Percentiles rank a stretch among this genome's conserved stretches.
Conservation (phyloP, 2,888 invertebrate species). For the Andricus curvator region DNA sequence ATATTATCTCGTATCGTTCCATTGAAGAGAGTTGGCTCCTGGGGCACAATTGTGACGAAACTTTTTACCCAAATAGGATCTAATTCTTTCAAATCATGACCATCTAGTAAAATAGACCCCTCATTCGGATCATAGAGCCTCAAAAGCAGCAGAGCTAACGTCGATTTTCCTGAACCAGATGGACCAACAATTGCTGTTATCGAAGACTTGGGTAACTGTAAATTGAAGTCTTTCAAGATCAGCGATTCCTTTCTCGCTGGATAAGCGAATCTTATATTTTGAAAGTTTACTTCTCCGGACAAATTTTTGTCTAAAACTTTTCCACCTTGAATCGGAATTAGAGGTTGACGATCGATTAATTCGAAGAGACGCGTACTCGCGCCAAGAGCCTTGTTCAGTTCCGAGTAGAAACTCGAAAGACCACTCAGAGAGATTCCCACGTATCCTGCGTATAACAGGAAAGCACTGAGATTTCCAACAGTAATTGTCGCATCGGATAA, state of each 20-base stretch:
- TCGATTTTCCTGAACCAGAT: slow-evolving; percentile 97
- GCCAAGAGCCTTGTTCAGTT: slow-evolving; percentile 95
- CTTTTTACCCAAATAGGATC: slow-evolving; percentile 92
- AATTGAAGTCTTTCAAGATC: slow-evolving; percentile 84
- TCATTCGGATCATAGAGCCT: slow-evolving; percentile 90
- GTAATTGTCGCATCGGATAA: slow-evolving; percentile 88
- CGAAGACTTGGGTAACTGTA: slow-evolving; percentile 84
- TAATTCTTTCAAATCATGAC: slow-evolving; percentile 85
- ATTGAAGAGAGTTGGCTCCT: slow-evolving; percentile 96
- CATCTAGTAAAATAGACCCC: slow-evolving; percentile 88
- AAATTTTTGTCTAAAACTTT: slow-evolving; percentile 70
- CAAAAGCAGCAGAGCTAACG: slow-evolving; percentile 90
- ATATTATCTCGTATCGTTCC: slow-evolving; percentile 94
- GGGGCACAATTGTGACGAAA: slow-evolving; percentile 92
- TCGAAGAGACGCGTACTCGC: slow-evolving; percentile 95
- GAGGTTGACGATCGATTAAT: slow-evolving; percentile 89
- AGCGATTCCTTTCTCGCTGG: slow-evolving; percentile 82
- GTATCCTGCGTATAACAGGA: slow-evolving; percentile 96
- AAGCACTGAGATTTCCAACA: slow-evolving; percentile 94
- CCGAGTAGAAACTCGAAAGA: slow-evolving; percentile 95
- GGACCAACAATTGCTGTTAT: slow-evolving; percentile 92
- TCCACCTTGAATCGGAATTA: slow-evolving; percentile 85
- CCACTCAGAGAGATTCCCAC: slow-evolving; percentile 94
- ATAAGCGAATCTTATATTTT: slow-evolving; percentile 87
- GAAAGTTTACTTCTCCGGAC: slow-evolving; percentile 86